Evolutionary conservation across 2,113 vertebrate species (phyloP), one percentile per base, ranked within the genome.

Genomic region (Aspiorhynchus laticeps): DNA sequence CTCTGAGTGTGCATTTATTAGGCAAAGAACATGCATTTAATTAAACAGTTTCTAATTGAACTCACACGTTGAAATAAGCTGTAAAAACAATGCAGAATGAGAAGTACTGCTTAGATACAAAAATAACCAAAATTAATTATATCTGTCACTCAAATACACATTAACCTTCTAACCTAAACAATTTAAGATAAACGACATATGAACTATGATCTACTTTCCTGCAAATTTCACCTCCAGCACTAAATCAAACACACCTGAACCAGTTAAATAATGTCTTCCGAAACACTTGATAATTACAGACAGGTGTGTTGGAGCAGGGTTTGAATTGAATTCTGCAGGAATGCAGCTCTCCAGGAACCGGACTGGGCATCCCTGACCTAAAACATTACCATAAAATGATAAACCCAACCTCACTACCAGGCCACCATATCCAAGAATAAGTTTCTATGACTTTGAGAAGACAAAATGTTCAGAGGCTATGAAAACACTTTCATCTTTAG

Each of bases 381-480:
- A 76, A 48, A 26, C 74, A 76, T 43, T 26, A 43, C 38, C 38
- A 14, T 28, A 15, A 75, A 75, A 24, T 15, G 24, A 26, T 76
- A 28, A 76, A 46, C n/a, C 11, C 5, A 67, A 31, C 26, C 26
- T 28, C 63, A 7, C 63, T 31, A 67, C n/a, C 43, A 43, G 3
- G n/a, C 6, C 41, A 43, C 74, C 38, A 48, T 15, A 17, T 46
- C 24, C 41, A 48, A 76, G 38, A 75, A 80, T 0, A 9, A 53
- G 14, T 53, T 79, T 80, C 19, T 61, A 80, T 59, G 53, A 38
- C 84, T 80, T 83, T 83, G n/a, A 87, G 86, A 87, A 63, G 59
- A 77, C 12, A 19, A 53, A 36, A 59, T 84, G 73, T 71, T 78
- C 31, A 51, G 85, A 85, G 87, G 71, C 59, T 63, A n/a, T 61